Evolutionary conservation across 2,113 vertebrate genomes (phyloP), one percentile per base, ranked within the genome.

Genomic region (Actenoides lindsayi): DNA sequence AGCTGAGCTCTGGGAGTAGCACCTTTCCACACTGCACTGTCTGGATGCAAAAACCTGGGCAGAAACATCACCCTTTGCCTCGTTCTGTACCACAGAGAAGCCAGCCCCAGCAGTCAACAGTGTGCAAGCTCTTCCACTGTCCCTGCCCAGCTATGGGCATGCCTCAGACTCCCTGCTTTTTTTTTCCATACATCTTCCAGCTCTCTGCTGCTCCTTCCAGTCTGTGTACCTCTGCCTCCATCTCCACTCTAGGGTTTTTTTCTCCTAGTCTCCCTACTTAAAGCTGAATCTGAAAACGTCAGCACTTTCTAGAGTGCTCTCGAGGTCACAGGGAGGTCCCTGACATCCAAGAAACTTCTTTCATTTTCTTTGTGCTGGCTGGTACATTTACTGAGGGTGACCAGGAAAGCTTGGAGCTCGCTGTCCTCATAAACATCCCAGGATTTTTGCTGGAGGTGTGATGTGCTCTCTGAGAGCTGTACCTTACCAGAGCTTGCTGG

Each of bases 71-170:
- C 53, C 41, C 67, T 71, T 68, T 79, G 27, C 44, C 50, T 69
- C 16, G 1, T 51, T 54, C 30, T 37, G 48, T 69, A 39, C n/a
- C 46, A 30, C 0, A 0, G 31, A 56, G 75, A 57, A 67, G 12
- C 51, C 78, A 84, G 60, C 6, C 33, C 51, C 53, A 90, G 78
- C 39, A 75, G 69, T 11, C 69, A 21, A 27, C 1, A 1, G 8
- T 19, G 30, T 30, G 62, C 35, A 19, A 65, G 27, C 21, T 53
- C 24, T 83, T 41, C 64, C 10, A 20, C 56, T 1, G 3, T 11
- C 18, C 31, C 68, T 67, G 76, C 50, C 54, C 56, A 74, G 50
- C 54, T 48, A 8, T 1, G 81, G 54, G 13, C 39, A 54, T 0
- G 0, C 7, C n/a, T 63, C 64, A 81, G 64, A 13, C 37, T 17